Evolutionary conservation across 2,888 invertebrate species (phyloP), one percentile per base, ranked within the genome.

Genomic region (Trachelus iudaicus): DNA sequence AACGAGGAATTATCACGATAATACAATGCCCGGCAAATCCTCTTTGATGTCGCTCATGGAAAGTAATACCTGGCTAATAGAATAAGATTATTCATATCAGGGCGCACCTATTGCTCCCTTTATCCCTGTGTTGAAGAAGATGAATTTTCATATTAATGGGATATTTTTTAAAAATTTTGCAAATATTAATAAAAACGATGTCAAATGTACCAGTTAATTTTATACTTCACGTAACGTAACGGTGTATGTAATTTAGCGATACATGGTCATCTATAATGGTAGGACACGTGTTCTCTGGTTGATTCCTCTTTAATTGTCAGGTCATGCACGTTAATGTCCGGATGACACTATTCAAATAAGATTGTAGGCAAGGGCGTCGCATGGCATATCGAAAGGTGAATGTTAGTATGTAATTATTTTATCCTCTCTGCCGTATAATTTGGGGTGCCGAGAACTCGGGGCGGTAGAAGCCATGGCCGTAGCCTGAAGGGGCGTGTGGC

Each of bases 1-100:
- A 91, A 91, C 89, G 90, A 90, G 91, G 91, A 90, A 91, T 91
- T 91, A 91, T 90, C 90, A 87, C 87, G 79, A 84, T 85, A 87
- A 89, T 88, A 91, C 91, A 91, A 91, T 91, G 84, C 80, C 79
- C 84, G 40, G 84, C 86, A 88, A 90, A 90, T 90, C 88, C 90
- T 86, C 91, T 91, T 91, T 91, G 91, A 91, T 90, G 90, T 91
- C 86, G 86, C 83, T 85, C 86, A 85, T 85, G 86, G 89, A 91
- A 90, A 90, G 90, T 91, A 91, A 90, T 89, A 86, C 83, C 82
- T 81, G 68, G 82, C 87, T 90, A 89, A 90, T 90, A 89, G 88
- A 90, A 89, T 85, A 85, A 89, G 90, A 91, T 91, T 90, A 90
- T 85, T 74, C 75, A 80, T 78, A 80, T 78, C 69, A 77, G 69